phyloP scores from a whole-genome alignment of 2,797 vertebrate species.

The Coilia nasus region DNA sequence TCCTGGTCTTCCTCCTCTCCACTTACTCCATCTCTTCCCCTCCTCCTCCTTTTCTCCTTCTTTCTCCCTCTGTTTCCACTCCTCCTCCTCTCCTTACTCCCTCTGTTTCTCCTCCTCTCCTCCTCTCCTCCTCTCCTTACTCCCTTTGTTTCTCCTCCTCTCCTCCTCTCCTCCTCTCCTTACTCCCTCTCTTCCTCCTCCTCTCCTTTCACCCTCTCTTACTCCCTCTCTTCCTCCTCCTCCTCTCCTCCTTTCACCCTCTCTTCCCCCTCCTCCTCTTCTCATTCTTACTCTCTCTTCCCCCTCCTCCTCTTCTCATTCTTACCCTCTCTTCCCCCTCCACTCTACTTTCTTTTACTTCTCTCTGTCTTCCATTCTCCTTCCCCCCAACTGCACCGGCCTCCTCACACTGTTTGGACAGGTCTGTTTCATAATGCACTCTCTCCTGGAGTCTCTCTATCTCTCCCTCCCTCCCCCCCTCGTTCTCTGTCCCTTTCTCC shows the following conservation, averaged over 20 bases:
- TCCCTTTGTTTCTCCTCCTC: too few species aligned
- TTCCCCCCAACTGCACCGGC: neutral
- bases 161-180: too few species aligned
- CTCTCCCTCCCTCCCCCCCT: neutral
- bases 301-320: neutral
- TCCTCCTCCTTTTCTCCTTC: too few species aligned
- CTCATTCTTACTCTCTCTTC: neutral
- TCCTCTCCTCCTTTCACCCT: neutral
- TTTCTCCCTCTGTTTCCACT: too few species aligned
- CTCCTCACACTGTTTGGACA: constrained; percentile 14
- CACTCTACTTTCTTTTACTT: neutral
- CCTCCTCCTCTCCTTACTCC: too few species aligned
- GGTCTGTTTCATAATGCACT: constrained; percentile 31
- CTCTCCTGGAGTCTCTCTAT: neutral
- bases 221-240: neutral
- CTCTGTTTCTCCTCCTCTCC: too few species aligned
- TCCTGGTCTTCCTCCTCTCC: neutral
- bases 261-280: neutral
- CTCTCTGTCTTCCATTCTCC: neutral
- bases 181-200: too few species aligned
- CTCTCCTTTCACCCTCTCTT: neutral
- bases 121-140: too few species aligned
- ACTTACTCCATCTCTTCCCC: too few species aligned
- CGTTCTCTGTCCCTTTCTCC: neutral
- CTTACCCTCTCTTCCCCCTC: neutral